Percentiles rank a stretch among this genome's conserved stretches.
phyloP scores from a whole-genome alignment of 1,140 invertebrate genomes.

The Glossosoma conforme region DNA sequence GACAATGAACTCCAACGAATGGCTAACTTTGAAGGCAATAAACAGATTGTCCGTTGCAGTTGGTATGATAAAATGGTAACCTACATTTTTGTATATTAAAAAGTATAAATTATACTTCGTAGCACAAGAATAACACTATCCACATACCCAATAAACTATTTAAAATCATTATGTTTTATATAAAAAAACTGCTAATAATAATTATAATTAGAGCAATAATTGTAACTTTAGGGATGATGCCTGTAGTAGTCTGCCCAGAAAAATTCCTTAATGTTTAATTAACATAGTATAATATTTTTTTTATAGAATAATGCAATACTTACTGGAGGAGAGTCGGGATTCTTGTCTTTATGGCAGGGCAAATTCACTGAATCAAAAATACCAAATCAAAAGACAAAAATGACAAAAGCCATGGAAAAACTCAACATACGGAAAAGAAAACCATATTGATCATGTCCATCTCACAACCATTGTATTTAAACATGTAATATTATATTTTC shows the following conservation, averaged over 20 bases:
- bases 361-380: neutral
- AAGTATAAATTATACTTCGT: too few relatives aligned
- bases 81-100: too few relatives aligned
- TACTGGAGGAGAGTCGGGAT: conserved; percentile 62
- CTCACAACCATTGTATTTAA: too few relatives aligned
- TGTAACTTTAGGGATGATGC: too few relatives aligned
- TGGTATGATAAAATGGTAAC: conserved; percentile 57
- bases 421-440: conserved; percentile 38
- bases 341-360: conserved; percentile 57
- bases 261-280: too few relatives aligned
- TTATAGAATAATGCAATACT: conserved; percentile 53
- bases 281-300: conserved; percentile 25
- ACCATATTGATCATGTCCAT: conserved; percentile 41
- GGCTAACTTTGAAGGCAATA: conserved; percentile 56
- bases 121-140: too few relatives aligned
- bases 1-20: conserved; percentile 50
- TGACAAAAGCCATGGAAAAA: conserved; percentile 31
- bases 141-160: too few relatives aligned
- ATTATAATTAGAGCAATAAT: too few relatives aligned
- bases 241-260: too few relatives aligned
- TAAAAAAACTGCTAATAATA: too few relatives aligned
- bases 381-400: conserved; percentile 12
- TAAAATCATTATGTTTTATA: too few relatives aligned
- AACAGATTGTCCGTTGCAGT: conserved; percentile 62
- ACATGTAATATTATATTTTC: too few relatives aligned